Percentiles rank a stretch among this genome's conserved stretches.
These are phyloP conservation scores for Solenodon paradoxus DNA, from an alignment of 2,113 vertebrate genomes.

Conservation along the genomic window DNA sequence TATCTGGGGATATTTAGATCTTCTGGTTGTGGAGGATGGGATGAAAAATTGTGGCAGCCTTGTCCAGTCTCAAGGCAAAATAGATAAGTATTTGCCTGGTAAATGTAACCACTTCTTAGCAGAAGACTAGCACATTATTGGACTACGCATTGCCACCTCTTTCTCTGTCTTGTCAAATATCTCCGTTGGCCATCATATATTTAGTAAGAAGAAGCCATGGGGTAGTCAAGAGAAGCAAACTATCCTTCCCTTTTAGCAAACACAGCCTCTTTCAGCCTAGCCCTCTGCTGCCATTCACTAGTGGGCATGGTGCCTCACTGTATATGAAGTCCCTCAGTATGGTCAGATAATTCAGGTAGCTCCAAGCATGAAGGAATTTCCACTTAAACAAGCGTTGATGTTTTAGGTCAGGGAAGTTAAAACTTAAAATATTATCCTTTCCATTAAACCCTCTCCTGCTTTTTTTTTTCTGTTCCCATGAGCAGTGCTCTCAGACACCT, in stretches of 20 bases:
- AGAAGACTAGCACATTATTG: not conserved
- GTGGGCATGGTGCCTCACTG: fast-evolving
- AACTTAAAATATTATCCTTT: not conserved
- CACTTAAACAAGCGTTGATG: not conserved
- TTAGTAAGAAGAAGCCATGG: not conserved
- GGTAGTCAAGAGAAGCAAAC: not conserved
- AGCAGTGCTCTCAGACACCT: not conserved
- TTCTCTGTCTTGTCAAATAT: not conserved
- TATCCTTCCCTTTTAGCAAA: not conserved
- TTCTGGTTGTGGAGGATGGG: not conserved
- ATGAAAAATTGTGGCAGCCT: not conserved
- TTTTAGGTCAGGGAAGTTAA: not conserved
- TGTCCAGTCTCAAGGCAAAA: not conserved
- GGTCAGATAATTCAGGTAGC: no score
- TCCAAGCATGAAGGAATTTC: not conserved
- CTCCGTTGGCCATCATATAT: not conserved
- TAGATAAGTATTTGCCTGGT: not conserved
- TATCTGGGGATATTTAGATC: not conserved
- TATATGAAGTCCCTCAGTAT: fast-evolving
- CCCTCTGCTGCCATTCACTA: not conserved
- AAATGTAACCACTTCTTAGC: no score
- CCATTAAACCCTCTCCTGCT: not conserved
- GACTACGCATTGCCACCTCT: not conserved
- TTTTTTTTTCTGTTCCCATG: not conserved
- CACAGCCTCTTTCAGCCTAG: not conserved